Evolutionary conservation across 2,113 vertebrate species (phyloP), one percentile per base, ranked within the genome.

Genomic region (Neodon shergylaensis): DNA sequence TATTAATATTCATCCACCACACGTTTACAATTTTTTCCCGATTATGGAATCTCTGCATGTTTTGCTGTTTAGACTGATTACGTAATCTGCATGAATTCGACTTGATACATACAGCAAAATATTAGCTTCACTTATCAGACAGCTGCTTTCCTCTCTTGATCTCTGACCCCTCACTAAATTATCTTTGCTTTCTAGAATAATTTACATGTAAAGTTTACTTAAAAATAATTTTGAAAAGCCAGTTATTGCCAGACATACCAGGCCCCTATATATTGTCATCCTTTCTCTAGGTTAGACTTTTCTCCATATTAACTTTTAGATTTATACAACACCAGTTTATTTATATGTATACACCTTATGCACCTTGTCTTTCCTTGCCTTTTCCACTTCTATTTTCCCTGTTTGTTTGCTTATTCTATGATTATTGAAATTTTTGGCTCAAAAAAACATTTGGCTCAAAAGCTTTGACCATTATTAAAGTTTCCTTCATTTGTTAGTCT

Each of bases 171-270:
- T 77, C 58, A 39, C 49, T 91, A 47, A 85, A 16, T 33, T 13
- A 63, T 70, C 21, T 78, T 96, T 77, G 33, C 24, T 90, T 81
- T 89, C 19, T 74, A 77, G 91, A 87, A 31, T 84, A 74, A 54
- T 26, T 49, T 14, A 26, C 5, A 54, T 2, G n/a, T 58, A 78
- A 33, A 1, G 11, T 22, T 28, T 12, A 65, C 36, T 49, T 88
- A 42, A 19, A 61, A 24, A 58, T 58, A 84, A 44, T 61, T 22
- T 33, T 36, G 39, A 9, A 0, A 36, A 47, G 7, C 0, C 24
- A 44, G 21, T 0, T 78, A 5, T 82, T 78, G 39, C 33, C 52
- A 81, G 47, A 52, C 63, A 36, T 11, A n/a, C 65, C 42, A 73
- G 1, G 13, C 12, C 9, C 9, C 28, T 17, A 19, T 77, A 61